Evolutionary conservation across 2,113 vertebrate species (phyloP).

Genomic region (Riparia riparia): DNA sequence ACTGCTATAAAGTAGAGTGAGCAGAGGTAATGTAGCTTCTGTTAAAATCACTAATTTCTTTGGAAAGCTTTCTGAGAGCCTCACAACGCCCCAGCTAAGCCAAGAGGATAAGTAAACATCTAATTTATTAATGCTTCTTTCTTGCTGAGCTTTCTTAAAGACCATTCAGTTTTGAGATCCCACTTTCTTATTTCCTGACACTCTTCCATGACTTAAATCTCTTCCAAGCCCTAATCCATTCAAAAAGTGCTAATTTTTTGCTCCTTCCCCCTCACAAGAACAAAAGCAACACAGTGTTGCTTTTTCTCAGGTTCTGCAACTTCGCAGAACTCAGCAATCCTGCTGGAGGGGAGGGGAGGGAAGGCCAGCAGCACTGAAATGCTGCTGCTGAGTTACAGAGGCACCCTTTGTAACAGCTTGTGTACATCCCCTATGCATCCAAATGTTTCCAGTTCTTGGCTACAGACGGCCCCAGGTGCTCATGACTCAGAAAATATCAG

Average conservation of each 20-base stretch:
- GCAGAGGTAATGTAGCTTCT: not conserved
- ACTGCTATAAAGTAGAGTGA: not conserved
- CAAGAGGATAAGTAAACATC: not conserved
- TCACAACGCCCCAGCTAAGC: not conserved
- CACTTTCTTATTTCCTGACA: conserved; percentile 1
- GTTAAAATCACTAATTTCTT: not conserved
- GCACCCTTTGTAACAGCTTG: not conserved
- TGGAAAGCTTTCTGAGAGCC: not conserved
- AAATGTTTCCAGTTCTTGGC: not conserved
- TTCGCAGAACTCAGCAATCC: not conserved
- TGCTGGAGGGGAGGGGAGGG: not conserved
- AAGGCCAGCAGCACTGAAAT: not conserved
- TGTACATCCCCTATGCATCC: not conserved
- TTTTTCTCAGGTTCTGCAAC: conserved; percentile 14
- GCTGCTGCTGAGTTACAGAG: not conserved
- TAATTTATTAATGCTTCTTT: not conserved
- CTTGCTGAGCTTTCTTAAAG: not conserved
- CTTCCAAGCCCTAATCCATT: not conserved
- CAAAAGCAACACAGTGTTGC: not conserved
- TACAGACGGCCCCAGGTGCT: not conserved
- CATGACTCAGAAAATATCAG: not conserved
- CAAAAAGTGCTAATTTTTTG: not conserved
- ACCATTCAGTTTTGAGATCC: not conserved
- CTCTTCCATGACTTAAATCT: not conserved
- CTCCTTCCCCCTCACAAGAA: not conserved